Evolutionary conservation across 1,140 invertebrate genomes (phyloP).

Genomic region (Hypsibius dujardini): DNA sequence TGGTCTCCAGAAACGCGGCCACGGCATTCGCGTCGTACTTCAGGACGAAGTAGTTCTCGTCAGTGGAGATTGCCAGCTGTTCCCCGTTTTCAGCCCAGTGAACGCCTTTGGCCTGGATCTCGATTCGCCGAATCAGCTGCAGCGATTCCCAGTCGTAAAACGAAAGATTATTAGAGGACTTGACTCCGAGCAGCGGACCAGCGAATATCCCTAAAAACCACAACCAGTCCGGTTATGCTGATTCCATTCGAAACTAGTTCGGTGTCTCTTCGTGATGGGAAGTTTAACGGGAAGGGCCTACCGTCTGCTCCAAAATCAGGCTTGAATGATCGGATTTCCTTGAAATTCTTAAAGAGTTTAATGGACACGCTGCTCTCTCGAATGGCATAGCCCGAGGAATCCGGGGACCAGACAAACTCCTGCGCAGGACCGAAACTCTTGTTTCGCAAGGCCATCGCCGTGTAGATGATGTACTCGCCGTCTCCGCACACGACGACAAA

Average conservation of each 20-base stretch:
- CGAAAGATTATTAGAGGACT: conserved; percentile 71
- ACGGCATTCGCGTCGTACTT: conserved; percentile 59
- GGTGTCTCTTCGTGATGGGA: too few relatives aligned
- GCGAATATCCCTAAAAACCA: conserved; percentile 64
- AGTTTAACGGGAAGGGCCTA: conserved; percentile 26
- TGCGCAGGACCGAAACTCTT: conserved; percentile 95
- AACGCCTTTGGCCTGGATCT: conserved; percentile 69
- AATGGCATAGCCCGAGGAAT: conserved; percentile 82
- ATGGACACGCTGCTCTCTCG: conserved; percentile 72
- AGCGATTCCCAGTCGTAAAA: conserved; percentile 96
- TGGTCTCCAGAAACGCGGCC: conserved; percentile 50
- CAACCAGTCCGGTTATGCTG: not conserved
- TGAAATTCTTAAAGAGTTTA: conserved; percentile 95
- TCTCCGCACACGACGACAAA: conserved; percentile 98
- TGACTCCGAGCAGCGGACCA: conserved; percentile 78
- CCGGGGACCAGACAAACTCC: conserved; percentile 96
- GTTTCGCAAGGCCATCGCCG: conserved; percentile 92
- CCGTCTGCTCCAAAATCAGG: conserved; percentile 87
- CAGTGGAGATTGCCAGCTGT: conserved; percentile 76
- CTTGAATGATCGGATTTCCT: conserved; percentile 83
- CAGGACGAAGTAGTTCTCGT: conserved; percentile 88
- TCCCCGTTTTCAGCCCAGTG: conserved; percentile 95
- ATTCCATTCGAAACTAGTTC: too few relatives aligned
- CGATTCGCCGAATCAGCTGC: conserved; percentile 77
- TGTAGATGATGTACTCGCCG: conserved; percentile 99